Evolutionary conservation across 1,140 invertebrate genomes (phyloP).

Genomic region (Contarinia nasturtii): DNA sequence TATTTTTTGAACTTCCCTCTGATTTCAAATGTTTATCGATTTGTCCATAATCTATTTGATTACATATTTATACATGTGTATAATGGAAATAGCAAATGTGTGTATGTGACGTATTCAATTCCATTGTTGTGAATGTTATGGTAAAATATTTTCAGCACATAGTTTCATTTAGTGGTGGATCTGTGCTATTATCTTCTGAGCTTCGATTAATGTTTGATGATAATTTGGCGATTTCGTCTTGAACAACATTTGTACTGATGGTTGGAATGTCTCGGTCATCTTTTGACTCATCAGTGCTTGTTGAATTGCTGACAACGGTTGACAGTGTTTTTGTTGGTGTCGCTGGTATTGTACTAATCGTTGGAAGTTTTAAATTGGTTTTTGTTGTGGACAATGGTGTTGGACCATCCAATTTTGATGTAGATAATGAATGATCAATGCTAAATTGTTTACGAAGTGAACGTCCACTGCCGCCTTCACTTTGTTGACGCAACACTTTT

Average conservation of each 20-base stretch:
- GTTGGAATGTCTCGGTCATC: conserved; percentile 15
- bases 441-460: conserved; percentile 24
- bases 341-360: conserved; percentile 22
- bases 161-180: conserved; percentile 21
- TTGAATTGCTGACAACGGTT: neutral
- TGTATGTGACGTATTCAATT: no score
- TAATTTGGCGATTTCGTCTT: conserved; percentile 23
- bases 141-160: conserved; percentile 14
- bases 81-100: no score
- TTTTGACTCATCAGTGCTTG: neutral
- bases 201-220: conserved; percentile 24
- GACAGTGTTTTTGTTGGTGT: conserved; percentile 15
- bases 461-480: conserved; percentile 3
- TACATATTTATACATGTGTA: no score
- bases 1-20: neutral
- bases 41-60: neutral
- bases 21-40: neutral
- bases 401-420: conserved; percentile 4
- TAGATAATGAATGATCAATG: conserved; percentile 19
- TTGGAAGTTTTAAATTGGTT: conserved; percentile 14
- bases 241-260: conserved; percentile 21
- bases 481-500: no score
- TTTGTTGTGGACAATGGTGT: conserved; percentile 4
- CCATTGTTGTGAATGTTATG: no score
- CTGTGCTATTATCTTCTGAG: conserved; percentile 18